Base-by-base conservation (phyloP, 1,140 invertebrate genomes). In the Hycleus cichorii region DNA sequence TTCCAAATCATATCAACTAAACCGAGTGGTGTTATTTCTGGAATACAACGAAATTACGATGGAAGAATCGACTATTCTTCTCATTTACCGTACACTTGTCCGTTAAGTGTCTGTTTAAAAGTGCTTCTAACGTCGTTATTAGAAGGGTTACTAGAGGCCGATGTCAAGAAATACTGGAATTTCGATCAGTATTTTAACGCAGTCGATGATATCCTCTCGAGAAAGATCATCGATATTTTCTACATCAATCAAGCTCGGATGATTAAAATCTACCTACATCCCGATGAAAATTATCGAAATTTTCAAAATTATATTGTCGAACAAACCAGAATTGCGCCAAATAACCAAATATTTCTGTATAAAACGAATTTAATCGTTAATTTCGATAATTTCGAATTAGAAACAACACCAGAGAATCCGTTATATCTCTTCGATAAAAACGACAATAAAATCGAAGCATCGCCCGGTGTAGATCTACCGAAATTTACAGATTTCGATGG, bases 171-270 rank as follows among this genome's bases (percentile, higher is more conserved):
- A 67, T 95, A 95, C 66, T 96, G 93, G 92, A 91, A 82, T 25
- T 98, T 97, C 75, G 93, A 97, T 40, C 81, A 85, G 50, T 97
- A 97, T 75, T 98, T 98, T 70, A 81, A 84, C 0, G 87, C 93
- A 73, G 93, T 93, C 0, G 88, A 87, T 26, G 80, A 82, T 11
- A 82, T 83, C 1, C 77, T 88, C 6, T 82, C 78, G 10, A 79
- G 85, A 56, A 82, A 80, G 64, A 74, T 83, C n/a, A 72, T 89
- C n/a, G 79, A 91, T 67, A 84, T 96, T 38, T 96, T 95, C 69
- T 86, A 91, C 72, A 84, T 93, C 1, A 92, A 95, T 72, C 84
- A 83, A 64, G 84, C 86, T 2, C 80, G 79, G 59, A 78, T 81
- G 4, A 81, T 91, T n/a, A 81, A 80, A 64, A 61, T 72, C 4